Conservation (phyloP, 2,113 vertebrate species). For the Catharus bicknelli region DNA sequence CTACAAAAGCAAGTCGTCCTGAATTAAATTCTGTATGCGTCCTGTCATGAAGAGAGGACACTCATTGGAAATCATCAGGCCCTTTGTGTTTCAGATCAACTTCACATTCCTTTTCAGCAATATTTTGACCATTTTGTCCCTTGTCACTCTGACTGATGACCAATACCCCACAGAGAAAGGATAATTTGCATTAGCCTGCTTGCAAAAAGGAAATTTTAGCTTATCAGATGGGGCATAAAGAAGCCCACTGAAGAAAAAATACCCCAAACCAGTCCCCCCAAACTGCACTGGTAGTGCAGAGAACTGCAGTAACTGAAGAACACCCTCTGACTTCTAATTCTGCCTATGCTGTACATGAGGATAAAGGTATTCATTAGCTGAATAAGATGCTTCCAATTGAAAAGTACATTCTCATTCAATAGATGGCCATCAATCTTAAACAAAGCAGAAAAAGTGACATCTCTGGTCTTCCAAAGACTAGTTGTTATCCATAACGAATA, state of each 20-base stretch:
- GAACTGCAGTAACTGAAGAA: not conserved
- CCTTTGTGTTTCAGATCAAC: not conserved
- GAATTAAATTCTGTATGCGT: not conserved
- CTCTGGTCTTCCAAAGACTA: conserved; percentile 14
- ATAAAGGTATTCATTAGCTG: not conserved
- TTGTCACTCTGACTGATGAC: not conserved
- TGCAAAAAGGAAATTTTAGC: not conserved
- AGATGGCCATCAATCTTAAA: conserved; percentile 30
- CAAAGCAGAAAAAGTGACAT: conserved; percentile 8
- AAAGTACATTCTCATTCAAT: not conserved
- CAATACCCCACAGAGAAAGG: not conserved
- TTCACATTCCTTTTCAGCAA: not conserved
- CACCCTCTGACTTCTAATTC: not conserved
- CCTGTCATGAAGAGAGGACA: not conserved
- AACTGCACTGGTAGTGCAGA: not conserved
- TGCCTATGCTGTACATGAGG: not conserved
- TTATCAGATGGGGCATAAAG: not conserved
- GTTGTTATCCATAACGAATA: conserved; percentile 1
- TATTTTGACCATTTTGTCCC: not conserved
- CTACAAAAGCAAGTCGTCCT: not conserved
- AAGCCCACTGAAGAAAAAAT: not conserved
- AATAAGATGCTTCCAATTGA: conserved; percentile 18
- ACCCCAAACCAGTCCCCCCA: rapidly evolving
- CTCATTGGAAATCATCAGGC: not conserved
- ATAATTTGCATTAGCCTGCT: not conserved